These are phyloP conservation scores for Emydoidea blandingii DNA, from an alignment of 2,797 vertebrate species.

Conservation along the genomic window DNA sequence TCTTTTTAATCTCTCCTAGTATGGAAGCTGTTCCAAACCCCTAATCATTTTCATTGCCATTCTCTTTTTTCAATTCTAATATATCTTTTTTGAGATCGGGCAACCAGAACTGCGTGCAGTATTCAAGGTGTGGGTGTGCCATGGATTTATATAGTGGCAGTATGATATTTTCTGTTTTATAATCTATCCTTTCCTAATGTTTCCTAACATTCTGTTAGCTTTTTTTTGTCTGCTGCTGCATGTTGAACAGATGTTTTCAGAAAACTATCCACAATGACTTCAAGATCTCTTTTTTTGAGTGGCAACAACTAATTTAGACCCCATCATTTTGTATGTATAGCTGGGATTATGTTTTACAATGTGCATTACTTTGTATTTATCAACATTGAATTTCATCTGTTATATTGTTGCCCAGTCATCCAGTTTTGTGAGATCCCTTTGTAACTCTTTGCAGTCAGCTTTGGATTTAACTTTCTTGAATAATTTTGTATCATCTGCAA, in stretches of 20 bases:
- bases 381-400: background rate
- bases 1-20: background rate
- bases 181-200: background rate
- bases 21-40: background rate
- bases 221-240: background rate
- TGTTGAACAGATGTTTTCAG: background rate
- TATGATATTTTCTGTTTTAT: background rate
- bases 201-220: background rate
- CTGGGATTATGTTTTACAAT: background rate
- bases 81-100: background rate
- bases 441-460: background rate
- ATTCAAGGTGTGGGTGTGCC: background rate
- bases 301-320: background rate
- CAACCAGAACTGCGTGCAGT: background rate
- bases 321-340: background rate
- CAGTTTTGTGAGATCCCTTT: background rate
- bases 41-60: background rate
- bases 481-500: background rate
- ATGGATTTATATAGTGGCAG: background rate
- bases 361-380: background rate
- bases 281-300: background rate
- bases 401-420: background rate
- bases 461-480: background rate
- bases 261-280: background rate
- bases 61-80: background rate